Evolutionary conservation across 1,140 invertebrate species (phyloP).

Genomic region (Drosophila lini): DNA sequence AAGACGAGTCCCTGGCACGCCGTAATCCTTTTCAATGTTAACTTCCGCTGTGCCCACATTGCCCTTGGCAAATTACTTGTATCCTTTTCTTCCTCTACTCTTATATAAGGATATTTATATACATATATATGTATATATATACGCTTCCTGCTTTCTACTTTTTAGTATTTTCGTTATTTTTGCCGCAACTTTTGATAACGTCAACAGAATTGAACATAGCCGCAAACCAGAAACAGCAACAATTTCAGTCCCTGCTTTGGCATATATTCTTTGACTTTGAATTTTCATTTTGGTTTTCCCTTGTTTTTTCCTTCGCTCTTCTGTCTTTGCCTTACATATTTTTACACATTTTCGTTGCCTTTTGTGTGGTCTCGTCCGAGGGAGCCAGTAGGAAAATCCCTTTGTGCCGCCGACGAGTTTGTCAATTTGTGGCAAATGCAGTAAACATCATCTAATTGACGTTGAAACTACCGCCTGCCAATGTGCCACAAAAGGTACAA

Average conservation of each 20-base stretch:
- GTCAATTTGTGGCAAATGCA: slow-evolving; percentile 79
- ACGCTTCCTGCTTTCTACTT: slow-evolving; percentile 8
- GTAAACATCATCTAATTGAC: slow-evolving; percentile 80
- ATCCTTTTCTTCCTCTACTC: slow-evolving; percentile 61
- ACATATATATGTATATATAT: slow-evolving; percentile 10
- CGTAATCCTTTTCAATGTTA: slow-evolving; percentile 81
- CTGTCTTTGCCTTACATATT: slow-evolving; percentile 47
- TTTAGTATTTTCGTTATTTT: slow-evolving; percentile 30
- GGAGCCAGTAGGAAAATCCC: slow-evolving; percentile 18
- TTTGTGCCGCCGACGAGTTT: slow-evolving; percentile 63
- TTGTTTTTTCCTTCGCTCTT: slow-evolving; percentile 1
- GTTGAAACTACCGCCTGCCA: slow-evolving; percentile 66
- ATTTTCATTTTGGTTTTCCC: slow-evolving; percentile 60
- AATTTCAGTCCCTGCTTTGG: slow-evolving; percentile 45
- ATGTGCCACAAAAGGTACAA: slow-evolving; percentile 32
- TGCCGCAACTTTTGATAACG: slow-evolving; percentile 78
- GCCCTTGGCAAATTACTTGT: slow-evolving; percentile 78
- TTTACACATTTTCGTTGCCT: slow-evolving; percentile 34
- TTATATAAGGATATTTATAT: slow-evolving; percentile 9
- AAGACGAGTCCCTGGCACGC: slow-evolving; percentile 59
- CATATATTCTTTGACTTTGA: slow-evolving; percentile 68
- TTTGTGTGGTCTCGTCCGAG: slow-evolving; percentile 11
- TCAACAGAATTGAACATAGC: slow-evolving; percentile 75
- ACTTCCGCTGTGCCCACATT: slow-evolving; percentile 69
- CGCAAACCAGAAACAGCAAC: slow-evolving; percentile 65